Conservation (phyloP, 2,888 invertebrate genomes). For the Lypha dubia region DNA sequence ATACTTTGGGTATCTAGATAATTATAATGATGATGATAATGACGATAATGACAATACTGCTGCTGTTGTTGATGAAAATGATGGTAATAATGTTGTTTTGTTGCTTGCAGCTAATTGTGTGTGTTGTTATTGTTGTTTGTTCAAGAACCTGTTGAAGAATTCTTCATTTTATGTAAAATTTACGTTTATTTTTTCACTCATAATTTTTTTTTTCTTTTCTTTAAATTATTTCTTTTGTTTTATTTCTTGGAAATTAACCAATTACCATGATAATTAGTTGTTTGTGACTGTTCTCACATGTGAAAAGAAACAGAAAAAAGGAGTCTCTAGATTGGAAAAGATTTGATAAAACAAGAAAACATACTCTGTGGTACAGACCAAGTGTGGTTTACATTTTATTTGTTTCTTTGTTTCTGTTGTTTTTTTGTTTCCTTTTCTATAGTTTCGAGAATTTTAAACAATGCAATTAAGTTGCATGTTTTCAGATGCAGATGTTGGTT, state of each 20-base stretch:
- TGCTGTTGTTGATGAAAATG: slow-evolving; percentile 4
- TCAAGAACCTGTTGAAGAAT: slow-evolving; percentile 46
- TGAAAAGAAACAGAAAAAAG: slow-evolving; percentile 45
- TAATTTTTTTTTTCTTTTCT: slow-evolving; percentile 12
- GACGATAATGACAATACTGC: not conserved
- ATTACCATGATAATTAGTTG: slow-evolving; percentile 71
- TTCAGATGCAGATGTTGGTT: slow-evolving; percentile 49
- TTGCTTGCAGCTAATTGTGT: slow-evolving; percentile 43
- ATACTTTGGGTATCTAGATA: slow-evolving; percentile 40
- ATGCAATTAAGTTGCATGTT: slow-evolving; percentile 67
- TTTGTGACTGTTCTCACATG: slow-evolving; percentile 66
- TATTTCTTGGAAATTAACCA: slow-evolving; percentile 69
- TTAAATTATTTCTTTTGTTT: slow-evolving; percentile 5
- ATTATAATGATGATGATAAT: slow-evolving; percentile 12
- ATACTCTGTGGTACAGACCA: not conserved
- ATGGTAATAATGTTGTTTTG: slow-evolving; percentile 25
- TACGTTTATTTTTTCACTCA: slow-evolving; percentile 47
- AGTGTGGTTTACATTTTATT: slow-evolving; percentile 29
- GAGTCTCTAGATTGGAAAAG: slow-evolving; percentile 41
- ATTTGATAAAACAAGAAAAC: slow-evolving; percentile 46
- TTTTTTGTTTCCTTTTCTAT: not conserved
- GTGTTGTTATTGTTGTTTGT: no score
- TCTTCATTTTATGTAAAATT: slow-evolving; percentile 23
- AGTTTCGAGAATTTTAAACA: slow-evolving; percentile 31
- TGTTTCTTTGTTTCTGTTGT: slow-evolving; percentile 10